phyloP scores from a whole-genome alignment of 2,113 vertebrate species.

The Aythya baeri region DNA sequence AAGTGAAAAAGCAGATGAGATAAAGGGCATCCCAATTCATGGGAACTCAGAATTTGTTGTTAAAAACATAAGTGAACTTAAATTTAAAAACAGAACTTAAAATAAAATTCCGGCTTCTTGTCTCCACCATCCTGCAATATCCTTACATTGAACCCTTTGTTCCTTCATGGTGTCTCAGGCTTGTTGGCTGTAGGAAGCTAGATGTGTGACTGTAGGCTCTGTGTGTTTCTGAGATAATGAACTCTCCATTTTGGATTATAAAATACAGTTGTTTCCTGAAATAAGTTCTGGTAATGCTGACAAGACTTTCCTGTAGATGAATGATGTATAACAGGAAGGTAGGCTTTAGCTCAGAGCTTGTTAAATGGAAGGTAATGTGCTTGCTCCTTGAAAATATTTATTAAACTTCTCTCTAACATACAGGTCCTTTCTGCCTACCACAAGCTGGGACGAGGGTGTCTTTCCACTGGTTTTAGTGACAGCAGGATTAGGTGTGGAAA shows the following conservation, averaged over 20 bases:
- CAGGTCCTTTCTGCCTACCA: not conserved
- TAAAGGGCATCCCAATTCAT: not conserved
- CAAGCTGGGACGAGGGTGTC: not conserved
- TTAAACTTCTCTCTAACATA: not conserved
- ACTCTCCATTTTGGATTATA: not conserved
- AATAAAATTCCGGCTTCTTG: not conserved
- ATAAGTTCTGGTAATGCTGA: not conserved
- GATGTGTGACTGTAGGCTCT: not conserved
- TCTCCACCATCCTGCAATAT: not conserved
- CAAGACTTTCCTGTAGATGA: not conserved
- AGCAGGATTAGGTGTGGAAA: not conserved
- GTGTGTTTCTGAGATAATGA: not conserved
- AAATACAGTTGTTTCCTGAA: not conserved
- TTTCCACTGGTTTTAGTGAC: not conserved
- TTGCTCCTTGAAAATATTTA: too few relatives aligned
- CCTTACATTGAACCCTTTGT: not conserved
- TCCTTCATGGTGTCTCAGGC: not conserved
- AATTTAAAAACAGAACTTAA: not conserved
- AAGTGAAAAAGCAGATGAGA: constrained; percentile 11
- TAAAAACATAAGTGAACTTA: not conserved
- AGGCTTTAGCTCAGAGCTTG: not conserved
- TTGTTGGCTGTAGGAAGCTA: not conserved
- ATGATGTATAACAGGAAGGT: not conserved
- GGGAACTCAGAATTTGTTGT: not conserved
- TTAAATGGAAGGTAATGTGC: not conserved